These are phyloP conservation scores for Lathamus discolor DNA, from an alignment of 2,113 vertebrate species.

Conservation along the genomic window DNA sequence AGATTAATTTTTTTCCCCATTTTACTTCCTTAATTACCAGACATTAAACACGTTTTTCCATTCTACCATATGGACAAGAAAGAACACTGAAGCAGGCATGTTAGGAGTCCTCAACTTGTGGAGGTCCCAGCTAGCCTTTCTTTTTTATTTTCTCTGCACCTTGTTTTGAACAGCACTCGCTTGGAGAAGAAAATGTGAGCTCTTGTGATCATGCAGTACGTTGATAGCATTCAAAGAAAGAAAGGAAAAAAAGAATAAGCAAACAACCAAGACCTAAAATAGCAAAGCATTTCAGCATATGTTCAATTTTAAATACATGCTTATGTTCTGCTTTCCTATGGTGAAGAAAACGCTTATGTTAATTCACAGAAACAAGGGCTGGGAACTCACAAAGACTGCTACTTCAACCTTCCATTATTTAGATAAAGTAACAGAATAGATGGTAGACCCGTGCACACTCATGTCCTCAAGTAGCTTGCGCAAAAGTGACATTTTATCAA, in stretches of 20 bases:
- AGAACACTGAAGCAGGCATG: neutral
- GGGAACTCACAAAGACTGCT: neutral
- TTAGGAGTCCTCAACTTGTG: neutral
- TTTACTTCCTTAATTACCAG: slow-evolving; percentile 10
- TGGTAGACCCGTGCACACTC: neutral
- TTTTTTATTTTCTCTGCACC: neutral
- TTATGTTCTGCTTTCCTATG: neutral
- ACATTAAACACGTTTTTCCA: neutral
- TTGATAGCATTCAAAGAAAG: neutral
- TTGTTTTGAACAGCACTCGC: neutral
- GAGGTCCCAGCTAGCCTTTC: neutral
- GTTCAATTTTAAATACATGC: neutral
- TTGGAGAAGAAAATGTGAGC: neutral
- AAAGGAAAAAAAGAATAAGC: neutral
- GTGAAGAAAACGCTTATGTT: neutral
- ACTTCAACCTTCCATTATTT: neutral
- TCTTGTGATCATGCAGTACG: neutral
- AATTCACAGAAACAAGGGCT: neutral
- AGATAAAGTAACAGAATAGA: neutral
- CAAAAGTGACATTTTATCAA: neutral
- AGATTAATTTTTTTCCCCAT: neutral
- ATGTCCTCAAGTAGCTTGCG: neutral
- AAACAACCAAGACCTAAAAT: neutral
- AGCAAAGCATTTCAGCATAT: neutral
- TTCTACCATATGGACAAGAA: neutral